Conservation (phyloP, 2,113 vertebrate genomes). For the Hassar affinis region DNA sequence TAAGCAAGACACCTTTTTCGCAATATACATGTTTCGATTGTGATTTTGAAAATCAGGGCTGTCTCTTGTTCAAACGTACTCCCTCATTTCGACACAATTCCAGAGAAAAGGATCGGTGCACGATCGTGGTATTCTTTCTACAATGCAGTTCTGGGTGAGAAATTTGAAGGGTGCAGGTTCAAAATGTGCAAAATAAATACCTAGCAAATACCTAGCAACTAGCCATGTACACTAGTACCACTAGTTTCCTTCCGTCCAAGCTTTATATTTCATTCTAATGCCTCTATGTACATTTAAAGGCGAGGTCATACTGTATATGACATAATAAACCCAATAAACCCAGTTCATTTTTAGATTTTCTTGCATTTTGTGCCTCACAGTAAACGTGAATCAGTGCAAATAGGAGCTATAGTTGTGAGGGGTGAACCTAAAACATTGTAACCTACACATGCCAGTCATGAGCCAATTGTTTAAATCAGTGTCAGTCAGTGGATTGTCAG, state of each 20-base stretch:
- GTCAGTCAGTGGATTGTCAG: not conserved
- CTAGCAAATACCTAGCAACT: not conserved
- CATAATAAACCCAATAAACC: not conserved
- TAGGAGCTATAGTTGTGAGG: not conserved
- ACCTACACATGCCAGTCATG: not conserved
- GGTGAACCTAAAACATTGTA: not conserved
- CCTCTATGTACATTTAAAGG: not conserved
- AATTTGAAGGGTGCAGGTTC: too few species aligned
- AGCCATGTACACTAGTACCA: not conserved
- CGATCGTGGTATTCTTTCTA: not conserved
- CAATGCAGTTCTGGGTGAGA: not conserved
- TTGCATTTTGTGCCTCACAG: not conserved
- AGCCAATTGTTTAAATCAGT: not conserved
- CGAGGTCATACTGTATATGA: not conserved
- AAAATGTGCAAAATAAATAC: not conserved
- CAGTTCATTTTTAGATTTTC: not conserved
- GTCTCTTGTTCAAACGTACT: not conserved
- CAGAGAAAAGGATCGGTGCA: constrained; percentile 10
- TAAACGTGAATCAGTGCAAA: not conserved
- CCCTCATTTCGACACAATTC: constrained; percentile 20
- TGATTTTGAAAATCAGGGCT: constrained; percentile 29
- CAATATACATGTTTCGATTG: not conserved
- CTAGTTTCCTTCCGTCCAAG: not conserved
- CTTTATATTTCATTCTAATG: not conserved
- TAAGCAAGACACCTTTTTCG: constrained; percentile 1